Conservation (phyloP, 2,113 vertebrate species). For the Rhynchomys soricoides region DNA sequence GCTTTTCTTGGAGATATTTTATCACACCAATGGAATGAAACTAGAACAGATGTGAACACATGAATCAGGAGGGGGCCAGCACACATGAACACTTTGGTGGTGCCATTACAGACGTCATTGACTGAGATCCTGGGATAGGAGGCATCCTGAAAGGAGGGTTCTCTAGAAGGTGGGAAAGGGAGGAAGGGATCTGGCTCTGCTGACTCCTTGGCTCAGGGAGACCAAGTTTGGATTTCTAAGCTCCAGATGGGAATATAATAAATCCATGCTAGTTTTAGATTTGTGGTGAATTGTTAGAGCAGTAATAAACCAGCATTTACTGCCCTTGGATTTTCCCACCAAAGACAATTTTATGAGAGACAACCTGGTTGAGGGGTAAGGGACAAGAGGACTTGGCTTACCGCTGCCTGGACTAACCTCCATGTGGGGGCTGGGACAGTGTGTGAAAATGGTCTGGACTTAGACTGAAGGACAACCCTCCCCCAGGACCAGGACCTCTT, state of each 20-base stretch:
- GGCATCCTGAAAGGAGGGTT: too few relatives aligned
- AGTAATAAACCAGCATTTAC: fast-evolving
- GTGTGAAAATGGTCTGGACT: neutral
- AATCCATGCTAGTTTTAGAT: neutral
- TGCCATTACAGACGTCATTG: neutral
- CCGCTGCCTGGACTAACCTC: neutral
- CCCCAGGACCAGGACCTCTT: neutral
- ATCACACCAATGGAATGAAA: neutral
- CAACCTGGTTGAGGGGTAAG: fast-evolving
- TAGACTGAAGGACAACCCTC: fast-evolving
- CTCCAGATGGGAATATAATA: neutral
- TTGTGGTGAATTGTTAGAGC: neutral
- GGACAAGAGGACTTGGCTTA: neutral
- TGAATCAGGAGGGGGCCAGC: neutral
- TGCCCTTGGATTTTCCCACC: neutral
- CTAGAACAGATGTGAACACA: neutral
- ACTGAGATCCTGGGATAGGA: neutral
- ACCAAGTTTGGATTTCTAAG: neutral
- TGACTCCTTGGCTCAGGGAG: neutral
- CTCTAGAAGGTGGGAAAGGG: neutral
- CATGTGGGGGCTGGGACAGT: neutral
- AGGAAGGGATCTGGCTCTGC: neutral
- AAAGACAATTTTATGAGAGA: neutral
- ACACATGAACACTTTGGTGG: too few relatives aligned
- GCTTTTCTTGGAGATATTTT: neutral